Evolutionary conservation across 1,140 invertebrate species (phyloP).

Genomic region (Drosophila bocki): DNA sequence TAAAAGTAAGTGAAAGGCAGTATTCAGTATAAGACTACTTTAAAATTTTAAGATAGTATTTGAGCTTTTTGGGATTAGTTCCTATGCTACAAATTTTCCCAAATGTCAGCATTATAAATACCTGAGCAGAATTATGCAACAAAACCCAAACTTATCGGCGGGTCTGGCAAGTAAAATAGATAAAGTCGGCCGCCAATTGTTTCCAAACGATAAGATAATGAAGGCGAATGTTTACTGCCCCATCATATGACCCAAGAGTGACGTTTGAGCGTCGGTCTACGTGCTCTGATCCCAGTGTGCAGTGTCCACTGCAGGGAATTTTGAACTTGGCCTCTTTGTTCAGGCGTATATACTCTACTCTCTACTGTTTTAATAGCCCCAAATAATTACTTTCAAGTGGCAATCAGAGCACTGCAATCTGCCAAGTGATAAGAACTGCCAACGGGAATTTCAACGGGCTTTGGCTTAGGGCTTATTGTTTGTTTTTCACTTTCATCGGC

Average conservation of each 20-base stretch:
- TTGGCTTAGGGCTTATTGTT: slow-evolving; percentile 27
- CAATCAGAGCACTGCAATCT: slow-evolving; percentile 33
- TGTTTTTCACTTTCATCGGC: slow-evolving; percentile 63
- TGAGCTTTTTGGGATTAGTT: background rate
- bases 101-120: slow-evolving; percentile 17
- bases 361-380: slow-evolving; percentile 22
- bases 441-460: slow-evolving; percentile 37
- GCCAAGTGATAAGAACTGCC: slow-evolving; percentile 6
- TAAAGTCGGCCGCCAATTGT: slow-evolving; percentile 18
- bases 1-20: too few relatives aligned
- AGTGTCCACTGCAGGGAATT: slow-evolving; percentile 19
- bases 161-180: slow-evolving; percentile 16
- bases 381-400: slow-evolving; percentile 42
- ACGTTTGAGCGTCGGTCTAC: slow-evolving; percentile 37
- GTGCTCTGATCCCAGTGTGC: slow-evolving; percentile 49
- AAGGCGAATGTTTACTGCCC: slow-evolving; percentile 34
- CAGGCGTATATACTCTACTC: background rate
- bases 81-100: background rate
- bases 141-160: slow-evolving; percentile 18
- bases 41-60: background rate
- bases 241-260: slow-evolving; percentile 42
- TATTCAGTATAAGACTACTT: background rate
- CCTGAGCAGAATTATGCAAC: slow-evolving; percentile 9
- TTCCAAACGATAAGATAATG: slow-evolving; percentile 44
- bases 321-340: slow-evolving; percentile 36